Evolutionary conservation across 2,113 vertebrate genomes (phyloP).

Genomic region (Mustela nigripes): DNA sequence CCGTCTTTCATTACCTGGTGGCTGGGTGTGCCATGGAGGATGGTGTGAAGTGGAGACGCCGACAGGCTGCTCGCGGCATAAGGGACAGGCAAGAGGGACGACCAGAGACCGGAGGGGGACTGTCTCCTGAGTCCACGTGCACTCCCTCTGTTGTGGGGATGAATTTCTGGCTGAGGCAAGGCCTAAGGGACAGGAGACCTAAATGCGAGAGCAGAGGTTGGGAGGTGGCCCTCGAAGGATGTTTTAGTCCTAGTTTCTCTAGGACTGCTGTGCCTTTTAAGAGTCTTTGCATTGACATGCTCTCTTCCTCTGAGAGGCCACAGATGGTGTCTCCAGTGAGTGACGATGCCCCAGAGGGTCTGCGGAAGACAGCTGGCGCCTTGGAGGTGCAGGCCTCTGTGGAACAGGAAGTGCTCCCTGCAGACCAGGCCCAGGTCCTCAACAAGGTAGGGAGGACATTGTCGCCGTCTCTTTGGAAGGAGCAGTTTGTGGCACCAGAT

Average conservation of each 20-base stretch:
- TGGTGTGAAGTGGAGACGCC: not conserved
- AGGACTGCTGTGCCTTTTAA: not conserved
- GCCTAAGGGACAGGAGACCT: not conserved
- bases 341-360: not conserved
- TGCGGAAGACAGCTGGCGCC: not conserved
- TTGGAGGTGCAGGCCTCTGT: conserved; percentile 67
- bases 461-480: not conserved
- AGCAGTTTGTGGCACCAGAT: not conserved
- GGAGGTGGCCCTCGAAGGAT: not conserved
- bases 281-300: conserved; percentile 73
- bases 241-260: conserved; percentile 44
- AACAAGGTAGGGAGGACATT: conserved; percentile 80
- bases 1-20: not conserved
- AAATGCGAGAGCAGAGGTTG: not conserved
- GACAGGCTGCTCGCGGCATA: not conserved
- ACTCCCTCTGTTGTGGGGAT: not conserved
- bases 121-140: not conserved
- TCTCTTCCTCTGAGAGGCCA: conserved; percentile 83
- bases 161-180: not conserved
- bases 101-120: too few relatives aligned
- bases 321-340: conserved; percentile 65
- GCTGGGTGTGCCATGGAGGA: not conserved
- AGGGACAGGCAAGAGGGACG: too few relatives aligned
- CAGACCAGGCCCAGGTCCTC: conserved; percentile 73
- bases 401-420: conserved; percentile 72